Evolutionary conservation across 2,113 vertebrate species (phyloP).

Genomic region (Pelecanus crispus): DNA sequence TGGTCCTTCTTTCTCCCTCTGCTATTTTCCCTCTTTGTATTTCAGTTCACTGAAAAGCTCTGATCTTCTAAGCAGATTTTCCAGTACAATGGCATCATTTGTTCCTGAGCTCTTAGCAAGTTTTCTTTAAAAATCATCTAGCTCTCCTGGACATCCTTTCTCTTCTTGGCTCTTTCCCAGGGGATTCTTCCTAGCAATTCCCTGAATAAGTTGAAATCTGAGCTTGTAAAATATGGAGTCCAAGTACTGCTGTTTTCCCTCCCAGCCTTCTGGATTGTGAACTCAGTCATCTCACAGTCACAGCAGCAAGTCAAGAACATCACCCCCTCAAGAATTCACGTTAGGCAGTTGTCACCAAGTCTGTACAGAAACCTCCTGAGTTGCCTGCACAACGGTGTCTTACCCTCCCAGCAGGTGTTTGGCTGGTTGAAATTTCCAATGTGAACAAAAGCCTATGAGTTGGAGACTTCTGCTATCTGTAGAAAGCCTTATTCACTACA

Average conservation of each 20-base stretch:
- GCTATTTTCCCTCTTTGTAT: not conserved
- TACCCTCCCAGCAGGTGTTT: not conserved
- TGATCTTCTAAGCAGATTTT: not conserved
- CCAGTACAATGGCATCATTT: not conserved
- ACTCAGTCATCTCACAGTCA: not conserved
- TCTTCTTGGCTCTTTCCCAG: not conserved
- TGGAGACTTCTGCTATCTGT: not conserved
- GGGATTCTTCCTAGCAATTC: not conserved
- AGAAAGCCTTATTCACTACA: not conserved
- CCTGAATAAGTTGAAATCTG: not conserved
- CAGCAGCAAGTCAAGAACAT: not conserved
- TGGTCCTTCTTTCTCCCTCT: not conserved
- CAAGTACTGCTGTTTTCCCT: not conserved
- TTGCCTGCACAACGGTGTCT: not conserved
- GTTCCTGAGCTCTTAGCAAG: not conserved
- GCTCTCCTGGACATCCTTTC: not conserved
- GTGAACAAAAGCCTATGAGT: not conserved
- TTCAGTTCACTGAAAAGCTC: not conserved
- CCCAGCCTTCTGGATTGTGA: not conserved
- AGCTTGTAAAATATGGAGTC: not conserved
- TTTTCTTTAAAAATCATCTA: not conserved
- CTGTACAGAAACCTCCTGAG: not conserved
- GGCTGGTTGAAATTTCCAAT: not conserved
- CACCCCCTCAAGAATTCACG: not conserved
- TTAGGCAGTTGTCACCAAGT: not conserved